Base-by-base conservation (phyloP, 2,888 invertebrate species). In the Yponomeuta evonymella region DNA sequence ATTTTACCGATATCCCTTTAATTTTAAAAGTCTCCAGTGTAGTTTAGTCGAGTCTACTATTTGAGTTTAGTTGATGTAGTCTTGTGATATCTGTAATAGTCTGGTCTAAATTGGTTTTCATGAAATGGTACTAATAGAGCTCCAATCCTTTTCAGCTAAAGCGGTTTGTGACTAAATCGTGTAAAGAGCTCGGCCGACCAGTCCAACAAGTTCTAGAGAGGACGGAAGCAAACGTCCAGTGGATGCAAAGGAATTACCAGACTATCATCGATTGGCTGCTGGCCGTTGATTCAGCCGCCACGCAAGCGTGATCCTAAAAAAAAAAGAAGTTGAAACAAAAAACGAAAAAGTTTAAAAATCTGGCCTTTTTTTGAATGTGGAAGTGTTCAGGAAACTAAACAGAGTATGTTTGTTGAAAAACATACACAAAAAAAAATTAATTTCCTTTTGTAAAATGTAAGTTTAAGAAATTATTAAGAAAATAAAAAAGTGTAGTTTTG, bases 191-290 rank as follows among this genome's bases (percentile, higher is more conserved):
- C 15, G 96, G 96, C 0, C 88, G 97, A 74, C 95, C 96, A 0
- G 94, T 96, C 0, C 94, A 95, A 73, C 98, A 98, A 86, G 95
- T 96, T 0, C 85, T 97, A 10, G 98, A 98, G 81, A 94, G 95
- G 70, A 95, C 95, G 0, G 94, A 95, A 75, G 95, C 96, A 4
- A 97, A 98, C 82, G 95, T 97, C 0, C 94, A 95, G 75, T 98
- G 98, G 98, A 95, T 96, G 94, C 91, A 95, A 70, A 92, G 91
- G 68, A 96, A 97, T 87, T 96, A 96, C 80, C 89, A 94, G 70
- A 93, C 93, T 2, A 96, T 98, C 72, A 93, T 95, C 3, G 88
- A 94, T 51, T 98, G 98, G 98, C 86, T 98, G 11, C 51, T 68
- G 10, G 48, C 43, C 48, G 67, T 43, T 12, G 67, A 67, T 43